Evolutionary conservation across 2,113 vertebrate species (phyloP), one percentile per base, ranked within the genome.

Genomic region (Tylochromis polylepis): DNA sequence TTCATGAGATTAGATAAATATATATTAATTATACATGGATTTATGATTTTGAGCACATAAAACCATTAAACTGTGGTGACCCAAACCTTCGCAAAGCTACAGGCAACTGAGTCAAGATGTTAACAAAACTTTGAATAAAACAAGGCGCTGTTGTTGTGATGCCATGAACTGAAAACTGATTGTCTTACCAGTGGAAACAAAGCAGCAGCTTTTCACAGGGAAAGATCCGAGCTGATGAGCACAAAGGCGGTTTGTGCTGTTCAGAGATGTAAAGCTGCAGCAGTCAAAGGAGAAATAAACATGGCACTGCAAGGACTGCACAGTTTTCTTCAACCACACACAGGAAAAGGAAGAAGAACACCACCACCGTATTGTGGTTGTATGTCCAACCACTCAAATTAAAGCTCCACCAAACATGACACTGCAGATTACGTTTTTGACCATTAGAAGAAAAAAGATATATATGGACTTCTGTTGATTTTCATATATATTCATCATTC

Each of bases 71-170:
- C 53, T 22, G n/a, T 22, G n/a, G 53, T 56, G 53, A 56, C 53
- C 5, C 11, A 0, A 56, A 56, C n/a, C 53, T 56, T 56, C 1
- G 12, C 4, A 5, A 59, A 59, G 0, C 57, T 2, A 29, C 14
- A 59, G 4, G 24, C 16, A 57, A 59, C 3, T 1, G 8, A 29
- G 14, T 59, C 24, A 59, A 0, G 0, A 16, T 29, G 8, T 59
- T 9, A 59, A 1, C 27, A 59, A 59, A 59, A 59, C 0, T 2
- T 59, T 24, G 29, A 9, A 59, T 59, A 29, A 59, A 59, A 16
- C 57, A 59, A 59, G 24, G 57, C 16, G 29, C n/a, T n/a, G n/a
- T n/a, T n/a, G n/a, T n/a, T 59, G 27, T 59, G 29, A 0, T 9
- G 57, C 14, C 14, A 59, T 16, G 57, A 59, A 3, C 27, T 16